Evolutionary conservation across 1,140 invertebrate genomes (phyloP), one percentile per base, ranked within the genome.

Genomic region (Microplitis demolitor): DNA sequence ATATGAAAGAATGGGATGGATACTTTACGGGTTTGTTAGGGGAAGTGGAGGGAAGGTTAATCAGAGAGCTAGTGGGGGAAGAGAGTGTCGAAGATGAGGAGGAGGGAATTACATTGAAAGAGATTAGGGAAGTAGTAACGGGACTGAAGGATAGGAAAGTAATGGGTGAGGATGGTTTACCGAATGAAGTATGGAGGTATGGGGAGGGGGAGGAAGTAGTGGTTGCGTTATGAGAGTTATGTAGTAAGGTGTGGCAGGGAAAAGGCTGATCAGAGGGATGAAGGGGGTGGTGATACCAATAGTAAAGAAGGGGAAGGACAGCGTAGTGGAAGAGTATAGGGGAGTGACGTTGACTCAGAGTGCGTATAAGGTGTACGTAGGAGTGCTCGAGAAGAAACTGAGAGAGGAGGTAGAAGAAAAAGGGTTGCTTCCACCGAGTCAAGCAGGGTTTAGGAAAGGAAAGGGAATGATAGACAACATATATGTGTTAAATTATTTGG

Each of bases 141-240:
- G 53, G 50, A 34, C 13, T 71, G 61, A 71, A 64, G 37, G 60
- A 63, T 14, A 34, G 34, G 8, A 64, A 71, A 31, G 69, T 61
- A 37, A 14, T 33, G 50, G 45, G n/a, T 3, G 33, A 56, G 33
- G 62, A 72, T 72, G 63, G 34, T 35, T 39, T 72, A 11, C 45
- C 16, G 24, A 72, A 58, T 58, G 58, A 71, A 14, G 56, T 63
- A 6, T 71, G 69, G 69, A 71, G 54, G 34, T 61, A 63, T n/a
- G 69, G 70, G 35, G 69, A n/a, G n/a, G n/a, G n/a, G n/a, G n/a
- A 60, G 34, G 70, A 72, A 24, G 37, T 72, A 11, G 13, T 8
- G 51, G 34, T 31, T 5, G 35, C 5, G 4, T 6, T 66, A 5
- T 72, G 70, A 50, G 58, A 53, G 34, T n/a, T 72, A 11, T 72